Percentiles rank a stretch among this genome's conserved stretches.
Conservation (phyloP, 2,888 invertebrate species). For the Netelia virgata region DNA sequence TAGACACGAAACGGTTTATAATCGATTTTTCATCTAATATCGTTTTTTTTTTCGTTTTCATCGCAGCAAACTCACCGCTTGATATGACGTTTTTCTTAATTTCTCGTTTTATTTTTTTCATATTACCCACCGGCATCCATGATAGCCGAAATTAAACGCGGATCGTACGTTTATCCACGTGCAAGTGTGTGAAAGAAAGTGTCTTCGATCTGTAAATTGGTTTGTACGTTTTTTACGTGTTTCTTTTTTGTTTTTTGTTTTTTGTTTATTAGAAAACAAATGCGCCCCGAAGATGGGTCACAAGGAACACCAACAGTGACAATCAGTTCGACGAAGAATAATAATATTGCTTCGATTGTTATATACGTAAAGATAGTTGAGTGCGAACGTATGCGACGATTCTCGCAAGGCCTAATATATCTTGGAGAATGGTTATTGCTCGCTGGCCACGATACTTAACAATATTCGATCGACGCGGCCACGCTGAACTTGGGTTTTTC, state of each 20-base stretch:
- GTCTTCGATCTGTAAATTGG: neutral
- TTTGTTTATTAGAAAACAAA: constrained; percentile 33
- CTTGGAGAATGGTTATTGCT: constrained; percentile 11
- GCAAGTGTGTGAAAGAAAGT: constrained; percentile 24
- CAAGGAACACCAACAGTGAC: constrained; percentile 66
- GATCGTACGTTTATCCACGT: neutral
- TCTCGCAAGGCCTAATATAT: constrained; percentile 9
- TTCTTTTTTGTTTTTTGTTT: constrained; percentile 9
- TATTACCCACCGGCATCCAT: neutral
- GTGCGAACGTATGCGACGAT: constrained; percentile 9
- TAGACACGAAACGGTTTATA: constrained; percentile 57
- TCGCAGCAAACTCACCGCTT: constrained; percentile 33
- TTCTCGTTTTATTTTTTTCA: neutral
- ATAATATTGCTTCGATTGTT: constrained; percentile 51
- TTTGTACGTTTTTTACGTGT: constrained; percentile 5
- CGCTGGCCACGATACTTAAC: no score
- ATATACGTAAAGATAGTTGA: constrained; percentile 33
- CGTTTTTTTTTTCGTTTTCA: constrained; percentile 22
- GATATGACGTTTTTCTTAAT: constrained; percentile 48
- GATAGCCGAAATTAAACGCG: no score
- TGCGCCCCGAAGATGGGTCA: constrained; percentile 48
- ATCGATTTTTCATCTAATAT: constrained; percentile 40
- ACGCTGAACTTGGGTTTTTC: constrained; percentile 12
- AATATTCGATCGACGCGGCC: constrained; percentile 14
- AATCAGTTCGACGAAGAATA: constrained; percentile 64